Evolutionary conservation across 2,113 vertebrate species (phyloP), one percentile per base, ranked within the genome.

Genomic region (Malurus melanocephalus): DNA sequence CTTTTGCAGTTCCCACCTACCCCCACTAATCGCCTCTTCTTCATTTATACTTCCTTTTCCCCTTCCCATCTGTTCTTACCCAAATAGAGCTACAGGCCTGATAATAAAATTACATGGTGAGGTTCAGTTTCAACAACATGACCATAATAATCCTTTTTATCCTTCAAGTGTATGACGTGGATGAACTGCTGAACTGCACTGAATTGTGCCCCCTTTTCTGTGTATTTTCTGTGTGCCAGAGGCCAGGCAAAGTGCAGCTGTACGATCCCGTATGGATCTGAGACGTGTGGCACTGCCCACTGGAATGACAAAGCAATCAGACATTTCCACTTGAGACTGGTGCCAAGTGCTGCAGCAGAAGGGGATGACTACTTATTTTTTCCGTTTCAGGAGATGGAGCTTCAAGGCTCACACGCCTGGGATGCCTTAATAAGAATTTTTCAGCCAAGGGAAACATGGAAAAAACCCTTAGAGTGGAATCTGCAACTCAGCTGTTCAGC

Each of bases 41-140:
- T 91, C 76, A 38, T 85, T 73, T 95, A 71, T 81, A 88, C 71
- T 93, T 93, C 90, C 92, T 91, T 90, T 90, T 84, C 56, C 65
- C 85, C 45, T 93, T 92, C 85, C 93, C 85, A 93, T 93, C 93
- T 96, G 89, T 82, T 95, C 85, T 67, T 93, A 87, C 67, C 65
- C 79, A 93, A 92, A 91, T 16, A 94, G 76, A 89, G 56, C 61
- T 74, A 80, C 49, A 90, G 56, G 67, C 89, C 72, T 40, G 65
- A 85, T 83, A 85, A 72, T 83, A 91, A 95, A 89, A 85, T 85
- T 64, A 74, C 68, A 80, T 86, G 48, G 35, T 67, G 68, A 88
- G 65, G 30, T 80, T 84, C 7, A 0, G 49, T 60, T 87, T 85
- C 85, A 80, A 43, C 26, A 78, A 30, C 52, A 49, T 4, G 48